Conservation (phyloP, 2,888 invertebrate genomes). For the Eupithecia inturbata region DNA sequence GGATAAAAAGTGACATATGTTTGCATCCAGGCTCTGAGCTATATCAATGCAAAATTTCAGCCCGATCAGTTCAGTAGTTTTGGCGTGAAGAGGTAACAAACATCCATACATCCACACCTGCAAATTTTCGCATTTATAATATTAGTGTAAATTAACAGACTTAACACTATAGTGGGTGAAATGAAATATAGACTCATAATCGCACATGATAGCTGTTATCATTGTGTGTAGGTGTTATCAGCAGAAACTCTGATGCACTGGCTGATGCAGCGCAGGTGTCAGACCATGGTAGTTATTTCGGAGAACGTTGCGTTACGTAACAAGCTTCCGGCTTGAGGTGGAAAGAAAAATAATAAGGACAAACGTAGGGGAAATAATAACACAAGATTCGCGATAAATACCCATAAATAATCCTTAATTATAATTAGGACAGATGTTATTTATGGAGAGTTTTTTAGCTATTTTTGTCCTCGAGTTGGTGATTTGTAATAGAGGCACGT, state of each 20-base stretch:
- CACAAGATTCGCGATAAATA: neutral
- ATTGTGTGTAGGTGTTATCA: slow-evolving; percentile 51
- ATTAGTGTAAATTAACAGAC: too few relatives aligned
- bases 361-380: neutral
- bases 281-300: slow-evolving; percentile 54
- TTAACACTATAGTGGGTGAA: too few relatives aligned
- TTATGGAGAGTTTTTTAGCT: neutral
- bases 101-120: too few relatives aligned
- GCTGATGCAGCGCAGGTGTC: slow-evolving; percentile 68
- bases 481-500: neutral
- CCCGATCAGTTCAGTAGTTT: too few relatives aligned
- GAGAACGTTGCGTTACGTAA: slow-evolving; percentile 58
- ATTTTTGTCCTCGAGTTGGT: neutral
- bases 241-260: slow-evolving; percentile 66
- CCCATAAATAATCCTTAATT: neutral
- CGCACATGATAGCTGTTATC: neutral
- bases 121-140: too few relatives aligned
- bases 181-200: neutral
- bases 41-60: too few relatives aligned
- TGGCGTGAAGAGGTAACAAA: too few relatives aligned
- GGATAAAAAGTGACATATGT: too few relatives aligned
- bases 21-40: too few relatives aligned
- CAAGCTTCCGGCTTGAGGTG: slow-evolving; percentile 49
- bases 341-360: neutral
- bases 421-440: neutral